Base-by-base conservation (phyloP, 1,140 invertebrate genomes). In the Steinernema khuongi region DNA sequence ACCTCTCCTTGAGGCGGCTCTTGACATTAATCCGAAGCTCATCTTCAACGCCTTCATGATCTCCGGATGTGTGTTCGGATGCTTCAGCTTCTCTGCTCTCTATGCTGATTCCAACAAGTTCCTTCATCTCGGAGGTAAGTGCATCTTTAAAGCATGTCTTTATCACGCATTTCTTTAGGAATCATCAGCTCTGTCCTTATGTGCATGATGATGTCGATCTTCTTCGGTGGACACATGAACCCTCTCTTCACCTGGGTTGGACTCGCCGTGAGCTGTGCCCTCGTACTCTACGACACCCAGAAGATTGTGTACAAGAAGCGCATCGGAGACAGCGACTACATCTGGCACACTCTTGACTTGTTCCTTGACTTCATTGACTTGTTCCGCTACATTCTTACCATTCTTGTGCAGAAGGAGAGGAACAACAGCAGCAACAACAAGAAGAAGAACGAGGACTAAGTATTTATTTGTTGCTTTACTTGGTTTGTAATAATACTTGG, bases 271-370 rank as follows among this genome's bases (percentile, higher is more conserved):
- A 93, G 97, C 91, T 96, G 93, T 85, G 93, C 90, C 66, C 97
- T 97, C 86, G 90, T 97, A n/a, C 88, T 97, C 31, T 97, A 92
- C 83, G 94, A 97, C 84, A 97, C 94, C 14, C 94, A 96, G 86
- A 87, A 93, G 68, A 97, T 98, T 76, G 91, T 97, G 77, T 93
- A 96, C 85, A 97, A 96, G 86, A 89, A 90, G 79, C 89, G 92
- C 69, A 89, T 89, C 83, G 94, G 94, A 67, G 94, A 91, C 87
- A 92, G 91, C 83, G 94, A 97, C 87, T 96, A 93, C 84, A 91
- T 97, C 79, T 86, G 85, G 88, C 74, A 75, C 74, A 73, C 74
- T 22, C 44, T 75, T 14, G 74, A 75, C 31, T 44, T 75, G 29
- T 75, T 75, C 74, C 19, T 75, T 73, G 74, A 75, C 74, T 75